A percentile compares a stretch with the other conserved stretches of the same genome.
phyloP scores from a whole-genome alignment of 2,113 vertebrate species.

The Gnathonemus longibarbis region DNA sequence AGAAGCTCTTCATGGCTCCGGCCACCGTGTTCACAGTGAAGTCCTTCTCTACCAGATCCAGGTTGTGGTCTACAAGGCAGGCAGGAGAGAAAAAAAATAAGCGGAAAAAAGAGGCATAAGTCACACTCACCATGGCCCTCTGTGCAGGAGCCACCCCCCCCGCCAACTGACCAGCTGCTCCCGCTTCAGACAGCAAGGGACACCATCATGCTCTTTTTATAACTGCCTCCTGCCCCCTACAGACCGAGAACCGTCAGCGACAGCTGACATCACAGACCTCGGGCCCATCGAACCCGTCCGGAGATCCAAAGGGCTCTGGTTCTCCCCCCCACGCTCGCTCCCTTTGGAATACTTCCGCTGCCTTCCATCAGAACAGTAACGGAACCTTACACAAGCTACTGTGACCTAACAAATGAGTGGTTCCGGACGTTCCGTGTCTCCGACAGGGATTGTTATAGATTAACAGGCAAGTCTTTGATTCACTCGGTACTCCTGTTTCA shows the following conservation, averaged over 20 bases:
- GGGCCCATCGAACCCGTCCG: not conserved
- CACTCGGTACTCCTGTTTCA: not conserved
- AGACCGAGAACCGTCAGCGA: not conserved
- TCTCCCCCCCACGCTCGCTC: not conserved
- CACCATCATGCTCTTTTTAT: not conserved
- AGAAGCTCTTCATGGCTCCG: conserved; percentile 93
- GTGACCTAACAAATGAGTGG: not conserved
- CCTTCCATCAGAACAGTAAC: not conserved
- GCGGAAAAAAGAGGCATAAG: not conserved
- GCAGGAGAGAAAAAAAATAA: conserved; percentile 1
- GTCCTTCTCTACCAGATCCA: conserved; percentile 90
- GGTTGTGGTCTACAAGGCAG: conserved; percentile 63
- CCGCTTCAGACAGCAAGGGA: not conserved
- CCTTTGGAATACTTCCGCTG: not conserved
- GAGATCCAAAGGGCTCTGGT: not conserved
- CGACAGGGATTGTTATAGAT: conserved; percentile 4
- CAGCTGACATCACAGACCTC: not conserved
- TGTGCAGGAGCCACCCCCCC: not conserved
- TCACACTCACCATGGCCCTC: not conserved
- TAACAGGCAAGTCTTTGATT: not conserved
- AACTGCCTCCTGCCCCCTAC: not conserved
- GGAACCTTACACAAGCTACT: not conserved
- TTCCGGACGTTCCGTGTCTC: not conserved
- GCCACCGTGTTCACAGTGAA: conserved; percentile 88
- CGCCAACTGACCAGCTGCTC: not conserved